phyloP scores from a whole-genome alignment of 1,140 invertebrate species.

The Phthorimaea operculella region DNA sequence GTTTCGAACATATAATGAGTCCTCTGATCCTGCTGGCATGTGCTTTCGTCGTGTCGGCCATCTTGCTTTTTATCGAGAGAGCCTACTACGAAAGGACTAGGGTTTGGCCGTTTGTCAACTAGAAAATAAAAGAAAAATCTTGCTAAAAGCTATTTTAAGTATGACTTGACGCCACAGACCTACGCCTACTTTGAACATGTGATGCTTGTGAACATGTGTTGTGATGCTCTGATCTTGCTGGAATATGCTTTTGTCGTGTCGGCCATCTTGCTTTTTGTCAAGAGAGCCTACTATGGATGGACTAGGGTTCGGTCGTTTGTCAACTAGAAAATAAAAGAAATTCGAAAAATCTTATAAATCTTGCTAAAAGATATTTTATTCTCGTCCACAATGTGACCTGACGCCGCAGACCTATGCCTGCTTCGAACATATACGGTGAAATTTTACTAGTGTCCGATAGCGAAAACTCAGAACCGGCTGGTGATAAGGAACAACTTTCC shows the following conservation, averaged over 20 bases:
- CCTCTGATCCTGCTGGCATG: slow-evolving; percentile 19
- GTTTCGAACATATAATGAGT: slow-evolving; percentile 23
- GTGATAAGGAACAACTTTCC: too few relatives aligned
- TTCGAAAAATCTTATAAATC: too few relatives aligned
- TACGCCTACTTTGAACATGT: slow-evolving; percentile 23
- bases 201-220: too few relatives aligned
- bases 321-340: too few relatives aligned
- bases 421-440: too few relatives aligned
- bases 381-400: slow-evolving; percentile 7
- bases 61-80: slow-evolving; percentile 29
- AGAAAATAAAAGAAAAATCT: too few relatives aligned
- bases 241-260: slow-evolving; percentile 17
- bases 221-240: slow-evolving; percentile 19
- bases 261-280: slow-evolving; percentile 19
- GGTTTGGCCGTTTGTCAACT: slow-evolving; percentile 35
- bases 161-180: slow-evolving; percentile 8
- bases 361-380: too few relatives aligned
- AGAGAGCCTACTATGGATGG: too few relatives aligned
- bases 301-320: slow-evolving; percentile 29
- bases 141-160: too few relatives aligned
- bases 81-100: slow-evolving; percentile 21
- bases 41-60: slow-evolving; percentile 14
- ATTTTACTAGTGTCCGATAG: too few relatives aligned
- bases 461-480: too few relatives aligned
- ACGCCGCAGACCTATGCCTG: too few relatives aligned